Percentiles rank a stretch among this genome's conserved stretches.
These are phyloP conservation scores for Philotrypesis tridentata DNA, from an alignment of 1,140 invertebrate species.

Conservation along the genomic window DNA sequence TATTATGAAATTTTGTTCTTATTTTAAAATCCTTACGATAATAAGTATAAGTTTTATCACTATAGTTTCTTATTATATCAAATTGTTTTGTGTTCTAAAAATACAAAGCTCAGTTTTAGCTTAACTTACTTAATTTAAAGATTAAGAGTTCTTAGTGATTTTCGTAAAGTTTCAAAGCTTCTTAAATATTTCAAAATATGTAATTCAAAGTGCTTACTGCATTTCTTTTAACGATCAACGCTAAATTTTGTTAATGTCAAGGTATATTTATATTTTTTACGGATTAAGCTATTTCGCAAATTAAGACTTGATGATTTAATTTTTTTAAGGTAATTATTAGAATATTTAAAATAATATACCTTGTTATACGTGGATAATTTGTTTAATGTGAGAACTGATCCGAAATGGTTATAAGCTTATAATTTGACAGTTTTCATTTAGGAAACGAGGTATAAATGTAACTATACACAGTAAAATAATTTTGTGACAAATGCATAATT, in stretches of 20 bases:
- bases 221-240: conserved; percentile 42
- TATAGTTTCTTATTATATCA: not conserved
- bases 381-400: not conserved
- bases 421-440: no score
- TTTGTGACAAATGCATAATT: no score
- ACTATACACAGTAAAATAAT: no score
- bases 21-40: not conserved
- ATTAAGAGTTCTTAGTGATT: conserved; percentile 32
- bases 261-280: not conserved
- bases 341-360: no score
- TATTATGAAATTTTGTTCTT: not conserved
- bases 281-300: not conserved
- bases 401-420: not conserved
- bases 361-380: no score
- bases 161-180: conserved; percentile 28
- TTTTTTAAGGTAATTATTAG: not conserved
- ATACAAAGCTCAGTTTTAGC: conserved; percentile 43
- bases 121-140: conserved; percentile 21
- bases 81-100: conserved; percentile 21
- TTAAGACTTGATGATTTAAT: conserved; percentile 14
- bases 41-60: not conserved
- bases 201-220: not conserved
- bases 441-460: no score
- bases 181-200: conserved; percentile 1
- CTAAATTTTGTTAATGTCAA: conserved; percentile 17